Evolutionary conservation across 2,113 vertebrate species (phyloP), one percentile per base, ranked within the genome.

Genomic region (Herpetotheres cachinnans): DNA sequence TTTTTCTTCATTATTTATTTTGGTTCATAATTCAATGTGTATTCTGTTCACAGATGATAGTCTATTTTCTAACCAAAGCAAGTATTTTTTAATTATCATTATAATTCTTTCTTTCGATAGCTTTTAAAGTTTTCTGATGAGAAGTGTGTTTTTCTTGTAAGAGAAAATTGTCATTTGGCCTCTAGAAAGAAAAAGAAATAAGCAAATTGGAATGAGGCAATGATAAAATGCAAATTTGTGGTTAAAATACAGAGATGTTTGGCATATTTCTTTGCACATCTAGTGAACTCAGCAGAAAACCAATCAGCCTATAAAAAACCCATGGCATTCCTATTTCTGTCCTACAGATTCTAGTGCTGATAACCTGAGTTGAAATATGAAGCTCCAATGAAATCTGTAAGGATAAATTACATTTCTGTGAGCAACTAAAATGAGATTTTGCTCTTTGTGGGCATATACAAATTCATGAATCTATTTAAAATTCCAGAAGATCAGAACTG

Each of bases 181-280:
- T 86, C 49, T 76, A 69, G 40, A 83, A 90, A 86, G 58, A 88
- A 86, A 88, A 9, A 81, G 26, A 84, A 81, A 82, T 71, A 94
- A 92, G 36, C 40, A 82, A 82, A 67, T 59, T 79, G 52, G 56
- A 90, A 71, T 52, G 25, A 92, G 18, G 27, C 13, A 92, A 79
- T 71, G 49, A 81, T 86, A 84, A 96, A 96, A 94, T 85, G 66
- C 49, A 89, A 87, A 96, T 84, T 38, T 91, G 82, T 86, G 81
- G 67, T 90, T 92, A 46, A 91, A 94, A 88, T 47, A 46, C 19
- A 88, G 52, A 84, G 22, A 82, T 69, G 30, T 84, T 84, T 92
- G 47, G 29, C 74, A 77, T 87, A 82, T 65, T 95, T 95, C 73
- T 94, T 55, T 84, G 56, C 59, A 34, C 2, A 4, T 91, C 44